Evolutionary conservation across 2,888 invertebrate genomes (phyloP).

Genomic region (Synergus itoensis): DNA sequence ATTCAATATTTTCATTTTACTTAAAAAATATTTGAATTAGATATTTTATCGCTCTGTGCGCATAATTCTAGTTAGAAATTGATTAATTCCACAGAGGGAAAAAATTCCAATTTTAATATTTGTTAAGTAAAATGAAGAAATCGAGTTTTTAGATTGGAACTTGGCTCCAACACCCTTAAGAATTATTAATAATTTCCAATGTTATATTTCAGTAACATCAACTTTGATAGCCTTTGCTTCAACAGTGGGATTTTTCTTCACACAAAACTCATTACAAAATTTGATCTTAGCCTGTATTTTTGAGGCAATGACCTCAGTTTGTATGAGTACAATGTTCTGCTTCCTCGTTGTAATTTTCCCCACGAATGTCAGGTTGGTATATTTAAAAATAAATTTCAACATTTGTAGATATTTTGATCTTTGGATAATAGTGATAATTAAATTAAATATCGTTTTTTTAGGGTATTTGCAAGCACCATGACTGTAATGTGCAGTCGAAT

Average conservation of each 20-base stretch:
- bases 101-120: too few species aligned
- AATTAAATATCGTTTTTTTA: background rate
- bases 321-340: slow-evolving; percentile 88
- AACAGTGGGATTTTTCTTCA: slow-evolving; percentile 87
- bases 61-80: too few species aligned
- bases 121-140: too few species aligned
- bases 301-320: slow-evolving; percentile 88
- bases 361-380: slow-evolving; percentile 85
- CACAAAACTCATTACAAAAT: slow-evolving; percentile 86
- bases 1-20: too few species aligned
- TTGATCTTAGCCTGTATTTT: slow-evolving; percentile 87
- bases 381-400: background rate
- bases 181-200: background rate
- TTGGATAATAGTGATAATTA: background rate
- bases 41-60: too few species aligned
- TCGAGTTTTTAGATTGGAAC: too few species aligned
- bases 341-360: slow-evolving; percentile 89
- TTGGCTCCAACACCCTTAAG: too few species aligned
- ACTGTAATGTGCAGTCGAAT: slow-evolving; percentile 85
- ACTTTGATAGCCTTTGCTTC: slow-evolving; percentile 85
- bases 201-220: slow-evolving; percentile 83
- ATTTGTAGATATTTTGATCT: background rate
- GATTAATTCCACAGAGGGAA: too few species aligned
- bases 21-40: too few species aligned
- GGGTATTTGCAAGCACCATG: slow-evolving; percentile 37